Evolutionary conservation across 2,113 vertebrate species (phyloP).

Genomic region (Scomber colias): DNA sequence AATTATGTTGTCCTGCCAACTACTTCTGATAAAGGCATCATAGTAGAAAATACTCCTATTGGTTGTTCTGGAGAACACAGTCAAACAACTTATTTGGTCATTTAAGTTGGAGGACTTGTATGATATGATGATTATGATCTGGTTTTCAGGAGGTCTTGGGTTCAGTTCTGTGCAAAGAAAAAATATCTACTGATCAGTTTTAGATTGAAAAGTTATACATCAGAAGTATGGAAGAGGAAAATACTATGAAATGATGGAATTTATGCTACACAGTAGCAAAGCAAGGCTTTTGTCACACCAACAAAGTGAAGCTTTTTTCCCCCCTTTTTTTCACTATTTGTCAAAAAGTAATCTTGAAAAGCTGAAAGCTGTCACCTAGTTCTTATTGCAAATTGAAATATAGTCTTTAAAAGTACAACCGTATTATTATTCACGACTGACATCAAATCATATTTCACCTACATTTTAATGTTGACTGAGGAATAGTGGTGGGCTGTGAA

Average conservation of each 20-base stretch:
- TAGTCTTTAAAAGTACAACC: conserved; percentile 51
- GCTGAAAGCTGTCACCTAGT: conserved; percentile 42
- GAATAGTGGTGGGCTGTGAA: conserved; percentile 56
- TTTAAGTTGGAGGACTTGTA: too few species aligned
- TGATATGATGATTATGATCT: neutral
- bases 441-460: conserved; percentile 53
- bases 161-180: neutral
- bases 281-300: conserved; percentile 24
- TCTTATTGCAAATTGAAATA: conserved; percentile 49
- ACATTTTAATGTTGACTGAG: conserved; percentile 51
- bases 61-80: too few species aligned
- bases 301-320: conserved; percentile 18
- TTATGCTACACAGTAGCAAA: conserved; percentile 15
- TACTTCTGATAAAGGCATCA: too few species aligned
- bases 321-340: conserved; percentile 37
- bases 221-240: conserved; percentile 14
- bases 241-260: conserved; percentile 24
- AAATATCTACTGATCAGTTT: neutral
- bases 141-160: neutral
- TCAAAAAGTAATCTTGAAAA: conserved; percentile 67
- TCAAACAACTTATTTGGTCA: too few species aligned
- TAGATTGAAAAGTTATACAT: conserved; percentile 6
- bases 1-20: too few species aligned
- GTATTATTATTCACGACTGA: conserved; percentile 65
- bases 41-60: too few species aligned